Conservation (phyloP, 2,113 vertebrate species). For the Brevimyrus niger region DNA sequence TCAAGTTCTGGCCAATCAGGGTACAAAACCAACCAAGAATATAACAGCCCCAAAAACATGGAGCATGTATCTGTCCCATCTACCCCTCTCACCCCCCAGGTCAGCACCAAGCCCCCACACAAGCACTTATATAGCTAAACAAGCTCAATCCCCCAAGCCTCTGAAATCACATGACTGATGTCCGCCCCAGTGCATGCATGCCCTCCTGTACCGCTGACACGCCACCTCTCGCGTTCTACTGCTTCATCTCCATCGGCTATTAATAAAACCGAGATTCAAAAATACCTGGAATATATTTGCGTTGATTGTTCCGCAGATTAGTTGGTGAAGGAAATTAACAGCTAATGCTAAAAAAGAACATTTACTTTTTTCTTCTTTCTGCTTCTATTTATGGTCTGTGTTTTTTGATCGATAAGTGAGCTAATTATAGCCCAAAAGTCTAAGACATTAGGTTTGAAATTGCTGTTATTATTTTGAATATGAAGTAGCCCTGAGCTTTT, state of each 20-base stretch:
- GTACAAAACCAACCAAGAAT: neutral
- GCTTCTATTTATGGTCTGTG: neutral
- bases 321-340: neutral
- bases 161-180: neutral
- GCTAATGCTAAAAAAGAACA: neutral
- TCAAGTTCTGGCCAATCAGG: neutral
- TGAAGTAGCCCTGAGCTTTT: neutral
- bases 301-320: neutral
- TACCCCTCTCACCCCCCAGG: neutral
- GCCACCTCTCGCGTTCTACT: neutral
- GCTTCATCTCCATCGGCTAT: neutral
- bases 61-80: neutral
- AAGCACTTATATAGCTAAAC: neutral
- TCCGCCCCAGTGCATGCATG: neutral
- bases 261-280: constrained; percentile 8
- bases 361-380: neutral
- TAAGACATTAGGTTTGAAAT: neutral
- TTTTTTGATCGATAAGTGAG: neutral
- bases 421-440: neutral
- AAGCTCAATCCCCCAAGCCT: neutral
- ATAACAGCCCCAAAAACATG: neutral
- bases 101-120: neutral
- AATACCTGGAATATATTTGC: neutral
- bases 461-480: neutral
- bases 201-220: neutral